Evolutionary conservation across 2,113 vertebrate genomes (phyloP).

Genomic region (Calonectris borealis): DNA sequence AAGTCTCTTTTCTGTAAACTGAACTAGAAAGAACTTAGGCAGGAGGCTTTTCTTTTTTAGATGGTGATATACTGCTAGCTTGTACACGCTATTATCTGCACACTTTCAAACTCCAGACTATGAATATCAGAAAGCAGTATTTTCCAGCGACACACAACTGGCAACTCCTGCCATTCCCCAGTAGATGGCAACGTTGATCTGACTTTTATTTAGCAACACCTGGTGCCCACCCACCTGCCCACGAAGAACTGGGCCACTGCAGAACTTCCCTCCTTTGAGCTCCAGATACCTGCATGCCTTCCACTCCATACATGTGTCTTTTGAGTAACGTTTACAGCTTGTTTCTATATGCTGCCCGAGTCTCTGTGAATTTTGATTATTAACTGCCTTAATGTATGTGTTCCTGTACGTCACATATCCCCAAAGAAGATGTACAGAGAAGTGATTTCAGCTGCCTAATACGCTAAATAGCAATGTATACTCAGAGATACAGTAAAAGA

Average conservation of each 20-base stretch:
- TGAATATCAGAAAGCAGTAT: rapidly evolving
- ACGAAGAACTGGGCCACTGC: too few relatives aligned
- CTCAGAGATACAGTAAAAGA: neutral
- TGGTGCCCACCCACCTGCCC: too few relatives aligned
- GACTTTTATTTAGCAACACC: neutral
- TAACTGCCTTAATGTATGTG: too few relatives aligned
- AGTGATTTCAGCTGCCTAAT: neutral
- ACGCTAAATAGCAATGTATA: rapidly evolving
- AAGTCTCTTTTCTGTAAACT: neutral
- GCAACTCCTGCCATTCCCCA: neutral
- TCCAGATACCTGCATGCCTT: neutral
- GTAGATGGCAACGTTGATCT: slow-evolving; percentile 50
- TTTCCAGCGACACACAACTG: neutral
- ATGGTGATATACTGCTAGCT: neutral
- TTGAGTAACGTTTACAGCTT: neutral
- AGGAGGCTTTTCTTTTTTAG: too few relatives aligned
- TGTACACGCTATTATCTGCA: rapidly evolving
- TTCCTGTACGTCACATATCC: neutral
- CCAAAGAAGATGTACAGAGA: too few relatives aligned
- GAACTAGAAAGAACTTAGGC: neutral
- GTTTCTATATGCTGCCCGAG: rapidly evolving
- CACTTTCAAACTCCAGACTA: rapidly evolving
- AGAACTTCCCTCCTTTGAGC: neutral
- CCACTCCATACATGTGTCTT: rapidly evolving
- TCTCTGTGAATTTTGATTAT: rapidly evolving